A percentile compares a stretch with the other conserved stretches of the same genome.
Evolutionary conservation across 2,888 invertebrate genomes (phyloP).

Genomic region (Schizotus pectinicornis): DNA sequence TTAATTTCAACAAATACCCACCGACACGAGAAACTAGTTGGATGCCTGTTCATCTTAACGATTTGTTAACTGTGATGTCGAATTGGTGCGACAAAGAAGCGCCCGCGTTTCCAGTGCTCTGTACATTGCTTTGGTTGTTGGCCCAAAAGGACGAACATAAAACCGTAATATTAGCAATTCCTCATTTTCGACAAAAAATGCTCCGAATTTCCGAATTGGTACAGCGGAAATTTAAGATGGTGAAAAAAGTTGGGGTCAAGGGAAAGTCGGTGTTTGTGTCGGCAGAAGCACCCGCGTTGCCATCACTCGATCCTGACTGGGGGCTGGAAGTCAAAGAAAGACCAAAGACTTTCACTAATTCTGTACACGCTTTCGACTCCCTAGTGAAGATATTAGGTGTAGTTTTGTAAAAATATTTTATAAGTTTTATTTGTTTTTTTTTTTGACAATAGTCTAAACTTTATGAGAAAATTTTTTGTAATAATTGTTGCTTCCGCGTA

Average conservation of each 20-base stretch:
- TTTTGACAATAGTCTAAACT: too few relatives aligned
- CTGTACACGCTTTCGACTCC: slow-evolving; percentile 24
- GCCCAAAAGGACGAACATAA: slow-evolving; percentile 61
- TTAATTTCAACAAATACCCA: slow-evolving; percentile 70
- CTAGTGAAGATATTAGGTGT: not conserved
- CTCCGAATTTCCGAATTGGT: slow-evolving; percentile 45
- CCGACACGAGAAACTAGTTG: slow-evolving; percentile 68
- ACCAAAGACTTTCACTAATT: slow-evolving; percentile 51
- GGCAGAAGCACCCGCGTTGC: slow-evolving; percentile 38
- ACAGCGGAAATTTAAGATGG: slow-evolving; percentile 52
- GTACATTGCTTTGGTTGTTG: slow-evolving; percentile 73
- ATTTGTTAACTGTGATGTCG: slow-evolving; percentile 68
- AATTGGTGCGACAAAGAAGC: slow-evolving; percentile 73
- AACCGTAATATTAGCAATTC: slow-evolving; percentile 52
- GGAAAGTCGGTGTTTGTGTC: slow-evolving; percentile 40
- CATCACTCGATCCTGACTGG: slow-evolving; percentile 51
- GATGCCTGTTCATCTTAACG: slow-evolving; percentile 65
- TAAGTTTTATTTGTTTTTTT: too few relatives aligned
- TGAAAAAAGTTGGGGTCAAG: slow-evolving; percentile 34
- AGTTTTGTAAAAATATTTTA: too few relatives aligned
- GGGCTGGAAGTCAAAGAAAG: slow-evolving; percentile 49
- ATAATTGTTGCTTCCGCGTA: too few relatives aligned
- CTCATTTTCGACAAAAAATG: slow-evolving; percentile 45
- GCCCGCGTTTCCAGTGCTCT: slow-evolving; percentile 67
- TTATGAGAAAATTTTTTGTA: too few relatives aligned